phyloP scores from a whole-genome alignment of 37 sponge, comb jelly and placozoan species.

The Cliona cf. orientalis region DNA sequence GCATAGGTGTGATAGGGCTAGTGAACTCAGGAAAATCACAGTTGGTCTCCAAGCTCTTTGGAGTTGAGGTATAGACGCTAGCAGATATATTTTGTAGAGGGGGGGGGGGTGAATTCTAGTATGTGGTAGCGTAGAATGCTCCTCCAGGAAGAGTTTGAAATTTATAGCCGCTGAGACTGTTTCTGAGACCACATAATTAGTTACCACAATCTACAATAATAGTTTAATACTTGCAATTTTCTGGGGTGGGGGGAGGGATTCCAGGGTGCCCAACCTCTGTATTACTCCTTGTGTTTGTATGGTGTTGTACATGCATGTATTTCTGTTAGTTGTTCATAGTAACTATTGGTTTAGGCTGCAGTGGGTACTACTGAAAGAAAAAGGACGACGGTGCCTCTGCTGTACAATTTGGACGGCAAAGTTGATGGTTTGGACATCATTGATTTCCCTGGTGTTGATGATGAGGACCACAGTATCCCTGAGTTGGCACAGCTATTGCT shows the following conservation, averaged over 20 bases:
- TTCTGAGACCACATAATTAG: too few species aligned
- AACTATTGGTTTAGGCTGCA: not conserved
- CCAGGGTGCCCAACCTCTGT: not conserved
- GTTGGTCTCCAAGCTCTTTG: conserved; percentile 58
- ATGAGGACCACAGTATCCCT: conserved; percentile 58
- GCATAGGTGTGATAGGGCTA: conserved; percentile 66
- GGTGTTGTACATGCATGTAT: not conserved
- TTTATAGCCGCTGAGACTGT: too few species aligned
- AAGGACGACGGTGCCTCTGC: conserved; percentile 71
- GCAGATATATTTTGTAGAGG: not conserved
- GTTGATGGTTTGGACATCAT: conserved; percentile 69
- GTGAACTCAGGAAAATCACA: conserved; percentile 75
- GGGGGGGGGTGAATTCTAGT: not conserved
- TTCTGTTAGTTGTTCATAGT: not conserved
- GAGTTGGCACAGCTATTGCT: conserved; percentile 54
- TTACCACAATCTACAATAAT: too few species aligned
- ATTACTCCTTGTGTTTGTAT: not conserved
- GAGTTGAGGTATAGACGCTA: conserved; percentile 27
- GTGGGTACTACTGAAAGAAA: conserved; percentile 63
- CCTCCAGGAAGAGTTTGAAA: too few species aligned
- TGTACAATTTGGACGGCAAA: conserved; percentile 64
- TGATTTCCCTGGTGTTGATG: conserved; percentile 84
- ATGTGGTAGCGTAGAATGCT: not conserved
- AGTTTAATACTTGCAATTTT: too few species aligned
- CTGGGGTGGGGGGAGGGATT: not conserved